phyloP scores from a whole-genome alignment of 2,797 vertebrate genomes.

The Vespertilio murinus region DNA sequence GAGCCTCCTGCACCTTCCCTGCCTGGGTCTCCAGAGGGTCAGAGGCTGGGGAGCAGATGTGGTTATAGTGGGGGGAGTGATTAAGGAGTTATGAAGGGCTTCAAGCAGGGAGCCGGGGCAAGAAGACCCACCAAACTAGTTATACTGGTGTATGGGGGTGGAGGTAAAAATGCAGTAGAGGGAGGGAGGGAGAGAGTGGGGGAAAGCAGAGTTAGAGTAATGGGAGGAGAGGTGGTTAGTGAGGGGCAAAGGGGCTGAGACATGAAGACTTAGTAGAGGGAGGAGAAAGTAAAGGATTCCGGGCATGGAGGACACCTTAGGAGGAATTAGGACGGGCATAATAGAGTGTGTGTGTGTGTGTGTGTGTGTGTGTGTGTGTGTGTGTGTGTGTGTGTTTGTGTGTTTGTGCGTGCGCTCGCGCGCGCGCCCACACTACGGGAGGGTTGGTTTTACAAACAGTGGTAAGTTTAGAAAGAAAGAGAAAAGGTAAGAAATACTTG shows the following conservation, averaged over 20 bases:
- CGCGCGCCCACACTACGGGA: accelerated
- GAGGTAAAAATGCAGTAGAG: background rate
- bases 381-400: background rate
- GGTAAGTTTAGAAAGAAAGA: background rate
- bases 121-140: conserved; percentile 53
- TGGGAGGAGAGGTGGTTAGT: background rate
- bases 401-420: background rate
- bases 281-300: background rate
- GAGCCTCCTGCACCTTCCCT: conserved; percentile 76
- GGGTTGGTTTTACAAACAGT: background rate
- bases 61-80: conserved; percentile 67
- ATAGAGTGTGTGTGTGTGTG: background rate
- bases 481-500: background rate
- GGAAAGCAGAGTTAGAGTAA: background rate
- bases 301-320: background rate
- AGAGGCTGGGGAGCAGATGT: conserved; percentile 74
- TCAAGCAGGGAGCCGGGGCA: background rate
- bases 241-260: background rate
- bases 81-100: conserved; percentile 53
- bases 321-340: background rate
- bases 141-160: background rate
- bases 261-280: background rate
- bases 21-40: conserved; percentile 70
- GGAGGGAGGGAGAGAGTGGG: background rate
- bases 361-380: background rate